Evolutionary conservation across 2,113 vertebrate species (phyloP).

Genomic region (Notiomystis cincta): DNA sequence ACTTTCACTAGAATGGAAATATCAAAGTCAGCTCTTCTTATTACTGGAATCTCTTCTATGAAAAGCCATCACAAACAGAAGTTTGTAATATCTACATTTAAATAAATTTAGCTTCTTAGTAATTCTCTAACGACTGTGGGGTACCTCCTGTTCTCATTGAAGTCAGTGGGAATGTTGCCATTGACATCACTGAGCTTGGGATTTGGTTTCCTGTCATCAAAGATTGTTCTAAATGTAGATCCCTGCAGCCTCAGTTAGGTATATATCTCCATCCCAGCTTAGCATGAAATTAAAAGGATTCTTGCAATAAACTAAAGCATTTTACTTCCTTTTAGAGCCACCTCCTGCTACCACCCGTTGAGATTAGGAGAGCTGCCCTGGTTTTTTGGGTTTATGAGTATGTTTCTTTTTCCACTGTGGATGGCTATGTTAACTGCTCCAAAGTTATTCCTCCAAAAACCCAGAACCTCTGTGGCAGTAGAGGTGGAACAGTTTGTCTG

Average conservation of each 20-base stretch:
- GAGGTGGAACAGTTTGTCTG: neutral
- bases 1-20: constrained; percentile 29
- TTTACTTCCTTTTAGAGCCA: constrained; percentile 19
- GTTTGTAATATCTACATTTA: neutral
- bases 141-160: neutral
- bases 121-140: neutral
- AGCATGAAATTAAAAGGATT: neutral
- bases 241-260: neutral
- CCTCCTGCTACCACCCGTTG: neutral
- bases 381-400: neutral
- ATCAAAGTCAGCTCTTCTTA: constrained; percentile 4
- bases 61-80: neutral
- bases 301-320: constrained; percentile 2
- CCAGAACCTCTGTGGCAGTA: neutral
- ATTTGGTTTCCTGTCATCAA: neutral
- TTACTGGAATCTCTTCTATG: neutral
- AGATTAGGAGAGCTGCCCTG: neutral
- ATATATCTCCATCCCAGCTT: neutral
- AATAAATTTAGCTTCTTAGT: neutral
- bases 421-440: neutral
- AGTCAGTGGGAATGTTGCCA: constrained; percentile 9
- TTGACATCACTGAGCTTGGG: neutral
- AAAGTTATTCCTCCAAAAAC: neutral
- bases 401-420: constrained; percentile 43
- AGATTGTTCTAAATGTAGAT: neutral